Evolutionary conservation across 2,797 vertebrate genomes (phyloP).

Genomic region (Hoplostethus atlanticus): DNA sequence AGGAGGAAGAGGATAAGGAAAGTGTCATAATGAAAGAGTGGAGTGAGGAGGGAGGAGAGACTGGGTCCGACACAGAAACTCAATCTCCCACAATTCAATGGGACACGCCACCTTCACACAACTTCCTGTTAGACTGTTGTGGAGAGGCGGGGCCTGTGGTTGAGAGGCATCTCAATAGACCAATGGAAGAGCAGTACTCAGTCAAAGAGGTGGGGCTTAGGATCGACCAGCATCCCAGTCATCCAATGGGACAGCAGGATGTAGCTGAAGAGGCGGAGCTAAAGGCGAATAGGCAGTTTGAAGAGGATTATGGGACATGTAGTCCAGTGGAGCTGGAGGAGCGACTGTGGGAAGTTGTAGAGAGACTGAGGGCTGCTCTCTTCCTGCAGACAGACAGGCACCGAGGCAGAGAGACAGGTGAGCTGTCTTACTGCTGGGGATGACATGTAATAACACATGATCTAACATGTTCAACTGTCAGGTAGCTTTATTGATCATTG

Average conservation of each 20-base stretch:
- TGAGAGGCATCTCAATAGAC: neutral
- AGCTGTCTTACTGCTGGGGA: neutral
- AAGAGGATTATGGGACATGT: slow-evolving; percentile 38
- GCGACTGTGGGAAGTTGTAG: slow-evolving; percentile 79
- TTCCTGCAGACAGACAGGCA: slow-evolving; percentile 56
- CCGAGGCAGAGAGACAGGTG: slow-evolving; percentile 62
- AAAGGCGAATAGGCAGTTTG: neutral
- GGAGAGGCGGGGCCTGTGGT: slow-evolving; percentile 7
- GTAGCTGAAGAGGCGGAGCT: neutral
- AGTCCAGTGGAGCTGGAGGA: slow-evolving; percentile 66
- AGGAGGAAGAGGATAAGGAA: neutral
- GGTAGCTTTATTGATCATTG: too few species aligned
- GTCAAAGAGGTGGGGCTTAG: neutral
- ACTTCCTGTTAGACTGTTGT: neutral
- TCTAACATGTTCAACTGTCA: too few species aligned
- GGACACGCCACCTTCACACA: slow-evolving; percentile 10
- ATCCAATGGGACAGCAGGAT: slow-evolving; percentile 12
- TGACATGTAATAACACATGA: too few species aligned
- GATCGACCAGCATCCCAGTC: neutral
- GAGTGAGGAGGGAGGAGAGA: slow-evolving; percentile 10
- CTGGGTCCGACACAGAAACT: slow-evolving; percentile 22
- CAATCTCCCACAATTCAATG: slow-evolving; percentile 53
- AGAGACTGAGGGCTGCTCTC: slow-evolving; percentile 81
- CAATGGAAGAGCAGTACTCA: neutral
- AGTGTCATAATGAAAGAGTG: neutral